phyloP scores from a whole-genome alignment of 2,797 vertebrate genomes.

The Phaenicophaeus curvirostris region DNA sequence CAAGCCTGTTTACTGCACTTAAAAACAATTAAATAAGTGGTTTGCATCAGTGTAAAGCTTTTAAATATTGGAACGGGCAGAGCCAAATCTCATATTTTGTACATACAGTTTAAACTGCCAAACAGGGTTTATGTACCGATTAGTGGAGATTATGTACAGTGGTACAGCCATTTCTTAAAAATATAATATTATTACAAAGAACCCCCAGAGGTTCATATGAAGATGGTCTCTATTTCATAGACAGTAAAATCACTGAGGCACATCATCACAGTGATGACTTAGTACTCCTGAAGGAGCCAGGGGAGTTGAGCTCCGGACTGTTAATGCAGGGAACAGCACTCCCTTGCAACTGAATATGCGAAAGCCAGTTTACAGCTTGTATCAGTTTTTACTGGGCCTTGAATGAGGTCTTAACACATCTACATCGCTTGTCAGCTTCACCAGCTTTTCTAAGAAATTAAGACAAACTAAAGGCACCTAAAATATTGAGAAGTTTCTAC shows the following conservation, averaged over 20 bases:
- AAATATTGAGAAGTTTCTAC: not conserved
- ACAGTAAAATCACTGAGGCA: conserved; percentile 73
- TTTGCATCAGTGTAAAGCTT: conserved; percentile 8
- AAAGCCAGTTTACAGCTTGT: conserved; percentile 1
- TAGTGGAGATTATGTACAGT: conserved; percentile 37
- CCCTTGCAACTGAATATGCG: not conserved
- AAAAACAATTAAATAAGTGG: conserved; percentile 32
- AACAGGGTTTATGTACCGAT: conserved; percentile 56
- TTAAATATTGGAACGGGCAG: conserved; percentile 30
- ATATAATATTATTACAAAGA: conserved; percentile 71
- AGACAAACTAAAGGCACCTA: not conserved
- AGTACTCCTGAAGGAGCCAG: conserved; percentile 61
- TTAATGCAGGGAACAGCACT: conserved; percentile 12
- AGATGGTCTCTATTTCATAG: conserved; percentile 70
- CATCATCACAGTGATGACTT: conserved; percentile 72
- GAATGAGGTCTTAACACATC: not conserved
- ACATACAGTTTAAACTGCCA: conserved; percentile 53
- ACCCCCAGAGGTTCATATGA: conserved; percentile 65
- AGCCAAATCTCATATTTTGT: conserved; percentile 38
- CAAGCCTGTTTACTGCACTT: conserved; percentile 12
- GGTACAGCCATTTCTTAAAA: conserved; percentile 38
- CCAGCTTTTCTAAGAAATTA: not conserved
- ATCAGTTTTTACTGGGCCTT: not conserved
- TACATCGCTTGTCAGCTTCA: not conserved
- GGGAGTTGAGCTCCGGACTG: conserved; percentile 48